Base-by-base conservation (phyloP, 2,888 invertebrate species). In the Boloria selene region DNA sequence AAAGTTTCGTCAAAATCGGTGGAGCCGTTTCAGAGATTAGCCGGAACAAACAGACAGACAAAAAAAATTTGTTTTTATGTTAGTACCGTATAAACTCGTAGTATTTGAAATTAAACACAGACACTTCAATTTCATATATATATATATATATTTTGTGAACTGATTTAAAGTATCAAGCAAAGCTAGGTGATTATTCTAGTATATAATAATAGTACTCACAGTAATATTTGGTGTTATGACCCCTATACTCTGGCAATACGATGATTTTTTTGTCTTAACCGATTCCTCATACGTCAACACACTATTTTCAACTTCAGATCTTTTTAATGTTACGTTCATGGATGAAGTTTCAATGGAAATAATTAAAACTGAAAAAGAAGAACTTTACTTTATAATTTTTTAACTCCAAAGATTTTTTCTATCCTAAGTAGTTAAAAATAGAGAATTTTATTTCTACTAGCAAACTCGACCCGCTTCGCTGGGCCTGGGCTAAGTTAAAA, bases 331-430 rank as follows among this genome's bases (percentile, higher is more conserved):
- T 3, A 79, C 82, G 10, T 67, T 18, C 0, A 68, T 63, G 49
- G 82, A 78, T 4, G 47, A 67, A 42, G 82, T 67, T 16, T 73
- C 65, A 1, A 83, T 69, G 5, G 67, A 72, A 4, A 84, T 73
- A 18, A 61, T 52, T 44, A 85, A 65, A 60, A 68, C 85, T 85
- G 74, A 49, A 74, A 70, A 56, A 44, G 70, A 26, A 56, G 13
- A 47, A 45, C 10, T 22, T 6, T 13, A 6, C n/a, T 49, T 49
- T 16, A n/a, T 16, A n/a, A n/a, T 49, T 49, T 49, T 10, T 3
- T 10, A 10, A 49, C 16, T 22, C 2, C 22, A 22, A 22, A 22
- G 22, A 22, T 2, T n/a, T n/a, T n/a, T n/a, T n/a, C n/a, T n/a
- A 3, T 22, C 22, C 22, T 22, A 22, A 22, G 22, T 22, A 22